Base-by-base conservation (phyloP, 2,113 vertebrate species). In the Egretta garzetta region DNA sequence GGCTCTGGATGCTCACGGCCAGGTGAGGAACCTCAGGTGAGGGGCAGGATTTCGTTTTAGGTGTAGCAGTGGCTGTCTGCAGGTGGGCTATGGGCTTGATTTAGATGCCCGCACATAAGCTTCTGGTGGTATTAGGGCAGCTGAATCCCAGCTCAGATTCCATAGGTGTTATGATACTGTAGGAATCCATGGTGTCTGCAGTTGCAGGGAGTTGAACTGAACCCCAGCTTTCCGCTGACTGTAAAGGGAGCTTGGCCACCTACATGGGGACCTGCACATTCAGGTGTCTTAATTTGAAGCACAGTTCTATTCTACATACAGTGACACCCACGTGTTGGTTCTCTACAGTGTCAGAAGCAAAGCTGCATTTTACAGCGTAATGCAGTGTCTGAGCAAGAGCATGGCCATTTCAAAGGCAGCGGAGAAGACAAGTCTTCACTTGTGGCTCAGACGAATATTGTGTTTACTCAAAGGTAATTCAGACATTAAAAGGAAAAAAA, bases 211-310 rank as follows among this genome's bases (percentile, higher is more conserved):
- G 59, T 6, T 62, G 55, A 81, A 85, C 14, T 32, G 47, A 90
- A 67, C 7, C n/a, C 18, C 1, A 2, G 60, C 70, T 91, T 55
- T 70, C 60, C 0, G 0, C 20, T 75, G 62, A 28, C 58, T 43
- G n/a, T 41, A 50, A 33, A 71, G 64, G 47, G 28, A 85, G 47
- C 32, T 15, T 19, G 6, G 35, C 3, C 63, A 45, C 59, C 68
- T 60, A 0, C 0, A 1, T 21, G 35, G 58, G 30, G 30, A 76
- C 32, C 67, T 76, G 67, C 30, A 47, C 1, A 0, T 70, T 58
- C 63, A 33, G 16, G 26, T n/a, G 8, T 35, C 63, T 62, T 56
- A 47, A 47, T 43, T 7, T 64, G 83, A 58, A 76, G 39, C 30
- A 66, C 21, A 30, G 24, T 33, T 6, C 62, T 91, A 0, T 30